Conservation (phyloP, 2,797 vertebrate species). For the Falco columbarius region DNA sequence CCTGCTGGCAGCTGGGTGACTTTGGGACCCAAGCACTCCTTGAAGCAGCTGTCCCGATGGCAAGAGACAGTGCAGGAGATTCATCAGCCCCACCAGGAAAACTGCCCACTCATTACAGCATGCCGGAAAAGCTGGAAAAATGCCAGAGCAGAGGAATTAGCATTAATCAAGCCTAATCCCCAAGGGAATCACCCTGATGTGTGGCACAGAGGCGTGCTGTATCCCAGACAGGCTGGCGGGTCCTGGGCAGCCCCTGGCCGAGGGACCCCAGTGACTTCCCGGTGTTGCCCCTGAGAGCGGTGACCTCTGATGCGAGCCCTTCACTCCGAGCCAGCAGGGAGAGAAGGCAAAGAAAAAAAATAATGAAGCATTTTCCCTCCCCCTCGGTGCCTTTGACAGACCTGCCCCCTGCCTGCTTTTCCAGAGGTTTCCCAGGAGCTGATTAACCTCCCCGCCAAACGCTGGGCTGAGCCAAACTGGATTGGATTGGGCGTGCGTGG, state of each 20-base stretch:
- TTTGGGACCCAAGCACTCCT: background rate
- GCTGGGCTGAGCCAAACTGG: background rate
- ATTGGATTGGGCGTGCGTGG: fast-evolving
- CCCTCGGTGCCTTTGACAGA: background rate
- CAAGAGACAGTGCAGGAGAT: background rate
- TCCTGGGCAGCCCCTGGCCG: background rate
- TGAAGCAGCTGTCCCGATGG: background rate
- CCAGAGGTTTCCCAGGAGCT: conserved; percentile 39
- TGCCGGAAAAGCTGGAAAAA: background rate
- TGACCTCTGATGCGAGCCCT: background rate
- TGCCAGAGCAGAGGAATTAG: conserved; percentile 8
- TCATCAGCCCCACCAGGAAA: background rate
- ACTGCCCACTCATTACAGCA: background rate
- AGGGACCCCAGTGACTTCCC: background rate
- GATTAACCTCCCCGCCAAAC: background rate
- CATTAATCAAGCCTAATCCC: conserved; percentile 46
- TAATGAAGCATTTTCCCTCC: background rate
- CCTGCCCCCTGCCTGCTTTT: background rate
- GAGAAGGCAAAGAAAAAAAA: background rate
- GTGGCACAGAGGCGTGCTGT: background rate
- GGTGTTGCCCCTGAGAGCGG: fast-evolving
- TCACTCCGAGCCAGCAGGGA: background rate
- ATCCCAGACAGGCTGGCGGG: background rate
- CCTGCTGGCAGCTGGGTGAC: background rate
- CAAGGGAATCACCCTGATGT: background rate